These are phyloP conservation scores for Odontophorus gujanensis DNA, from an alignment of 2,113 vertebrate genomes.

Conservation along the genomic window DNA sequence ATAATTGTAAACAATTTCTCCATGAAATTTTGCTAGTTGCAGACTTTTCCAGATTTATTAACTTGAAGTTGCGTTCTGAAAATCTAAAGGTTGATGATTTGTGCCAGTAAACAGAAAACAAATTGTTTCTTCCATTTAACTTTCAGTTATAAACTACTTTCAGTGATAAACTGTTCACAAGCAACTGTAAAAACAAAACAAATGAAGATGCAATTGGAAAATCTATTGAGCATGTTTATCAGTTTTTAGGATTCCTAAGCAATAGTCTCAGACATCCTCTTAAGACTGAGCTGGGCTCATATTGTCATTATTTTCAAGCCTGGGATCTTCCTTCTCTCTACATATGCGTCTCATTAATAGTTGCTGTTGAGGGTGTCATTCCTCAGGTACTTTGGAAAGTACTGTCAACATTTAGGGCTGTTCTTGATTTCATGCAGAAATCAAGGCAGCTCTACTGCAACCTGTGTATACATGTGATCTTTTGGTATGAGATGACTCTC, in stretches of 20 bases:
- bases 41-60: background rate
- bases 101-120: background rate
- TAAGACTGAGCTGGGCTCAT: background rate
- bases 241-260: background rate
- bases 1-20: background rate
- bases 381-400: background rate
- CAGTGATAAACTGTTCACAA: background rate
- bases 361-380: background rate
- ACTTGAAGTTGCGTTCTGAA: background rate
- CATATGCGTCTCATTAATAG: background rate
- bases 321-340: background rate
- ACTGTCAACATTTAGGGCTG: background rate
- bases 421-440: background rate
- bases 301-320: background rate
- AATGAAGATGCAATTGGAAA: background rate
- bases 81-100: background rate
- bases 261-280: background rate
- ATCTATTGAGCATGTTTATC: background rate
- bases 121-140: background rate
- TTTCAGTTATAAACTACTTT: background rate
- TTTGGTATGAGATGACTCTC: background rate
- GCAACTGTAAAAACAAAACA: background rate
- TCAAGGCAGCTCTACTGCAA: background rate
- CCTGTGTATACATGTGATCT: background rate
- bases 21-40: background rate